A percentile compares a stretch with the other conserved stretches of the same genome.
phyloP scores from a whole-genome alignment of 2,888 invertebrate genomes.

The Axea sp. region DNA sequence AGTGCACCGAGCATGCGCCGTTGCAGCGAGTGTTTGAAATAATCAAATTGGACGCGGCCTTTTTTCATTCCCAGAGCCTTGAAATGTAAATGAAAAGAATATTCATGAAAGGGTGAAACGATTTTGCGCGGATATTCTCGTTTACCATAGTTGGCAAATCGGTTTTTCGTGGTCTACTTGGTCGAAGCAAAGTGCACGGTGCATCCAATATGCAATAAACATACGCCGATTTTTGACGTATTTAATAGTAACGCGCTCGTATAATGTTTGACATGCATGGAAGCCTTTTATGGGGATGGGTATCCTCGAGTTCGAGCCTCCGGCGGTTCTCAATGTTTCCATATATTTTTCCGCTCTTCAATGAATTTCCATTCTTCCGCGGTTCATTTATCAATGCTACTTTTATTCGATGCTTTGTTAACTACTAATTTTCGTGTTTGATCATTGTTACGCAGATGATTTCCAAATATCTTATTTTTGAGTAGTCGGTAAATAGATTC shows the following conservation, averaged over 20 bases:
- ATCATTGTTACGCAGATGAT: too few species aligned
- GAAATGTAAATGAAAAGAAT: constrained; percentile 57
- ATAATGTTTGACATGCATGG: constrained; percentile 78
- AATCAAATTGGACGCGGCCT: constrained; percentile 42
- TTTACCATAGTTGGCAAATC: constrained; percentile 49
- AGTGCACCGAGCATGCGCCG: constrained; percentile 3
- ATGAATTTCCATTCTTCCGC: too few species aligned
- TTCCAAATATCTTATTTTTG: too few species aligned
- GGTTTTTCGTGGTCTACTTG: constrained; percentile 64
- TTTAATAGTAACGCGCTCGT: constrained; percentile 79
- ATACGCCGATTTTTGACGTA: constrained; percentile 77
- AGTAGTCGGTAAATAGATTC: too few species aligned
- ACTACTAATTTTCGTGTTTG: too few species aligned
- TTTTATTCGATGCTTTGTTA: too few species aligned
- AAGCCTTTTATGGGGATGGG: constrained; percentile 74
- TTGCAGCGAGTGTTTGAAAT: constrained; percentile 20
- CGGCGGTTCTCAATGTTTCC: constrained; percentile 68
- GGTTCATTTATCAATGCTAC: too few species aligned
- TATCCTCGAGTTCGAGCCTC: constrained; percentile 64
- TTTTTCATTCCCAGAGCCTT: constrained; percentile 49
- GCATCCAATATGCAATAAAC: constrained; percentile 79
- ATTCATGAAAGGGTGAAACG: constrained; percentile 55
- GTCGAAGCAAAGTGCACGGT: constrained; percentile 66
- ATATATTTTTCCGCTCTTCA: background rate
- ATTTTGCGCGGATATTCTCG: constrained; percentile 51